These are phyloP conservation scores for Antheraea yamamai DNA, from an alignment of 2,888 invertebrate species.

Conservation along the genomic window DNA sequence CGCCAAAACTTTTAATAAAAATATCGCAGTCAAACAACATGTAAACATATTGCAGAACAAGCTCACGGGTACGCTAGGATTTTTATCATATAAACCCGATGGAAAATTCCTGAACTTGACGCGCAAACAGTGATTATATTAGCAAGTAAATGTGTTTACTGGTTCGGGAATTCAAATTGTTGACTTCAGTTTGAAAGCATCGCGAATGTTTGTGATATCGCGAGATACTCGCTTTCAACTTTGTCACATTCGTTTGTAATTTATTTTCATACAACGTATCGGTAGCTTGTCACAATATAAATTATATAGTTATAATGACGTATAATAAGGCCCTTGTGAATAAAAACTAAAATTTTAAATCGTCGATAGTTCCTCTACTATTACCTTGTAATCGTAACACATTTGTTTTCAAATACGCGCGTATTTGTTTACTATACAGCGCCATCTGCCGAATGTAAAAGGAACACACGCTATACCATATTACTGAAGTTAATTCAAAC, in stretches of 20 bases:
- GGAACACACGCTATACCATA: too few relatives aligned
- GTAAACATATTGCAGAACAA: neutral
- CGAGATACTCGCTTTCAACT: neutral
- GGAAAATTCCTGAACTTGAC: neutral
- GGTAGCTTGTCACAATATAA: neutral
- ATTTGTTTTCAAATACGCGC: too few relatives aligned
- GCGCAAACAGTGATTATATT: conserved; percentile 1
- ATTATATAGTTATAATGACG: neutral
- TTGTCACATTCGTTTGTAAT: neutral
- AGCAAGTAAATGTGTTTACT: conserved; percentile 5
- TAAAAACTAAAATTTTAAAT: neutral
- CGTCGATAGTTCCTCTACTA: too few relatives aligned
- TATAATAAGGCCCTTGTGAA: neutral
- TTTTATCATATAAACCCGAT: neutral
- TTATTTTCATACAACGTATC: neutral
- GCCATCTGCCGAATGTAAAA: too few relatives aligned
- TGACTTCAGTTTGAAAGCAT: neutral
- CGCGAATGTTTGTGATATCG: neutral
- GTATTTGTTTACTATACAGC: too few relatives aligned
- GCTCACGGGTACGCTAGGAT: neutral
- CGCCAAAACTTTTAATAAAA: neutral
- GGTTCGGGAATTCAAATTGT: conserved; percentile 4
- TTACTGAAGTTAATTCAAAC: too few relatives aligned
- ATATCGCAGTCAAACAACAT: neutral
- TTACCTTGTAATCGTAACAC: too few relatives aligned